Base-by-base conservation (phyloP, 1,140 invertebrate genomes). In the Nasonia longicornis region DNA sequence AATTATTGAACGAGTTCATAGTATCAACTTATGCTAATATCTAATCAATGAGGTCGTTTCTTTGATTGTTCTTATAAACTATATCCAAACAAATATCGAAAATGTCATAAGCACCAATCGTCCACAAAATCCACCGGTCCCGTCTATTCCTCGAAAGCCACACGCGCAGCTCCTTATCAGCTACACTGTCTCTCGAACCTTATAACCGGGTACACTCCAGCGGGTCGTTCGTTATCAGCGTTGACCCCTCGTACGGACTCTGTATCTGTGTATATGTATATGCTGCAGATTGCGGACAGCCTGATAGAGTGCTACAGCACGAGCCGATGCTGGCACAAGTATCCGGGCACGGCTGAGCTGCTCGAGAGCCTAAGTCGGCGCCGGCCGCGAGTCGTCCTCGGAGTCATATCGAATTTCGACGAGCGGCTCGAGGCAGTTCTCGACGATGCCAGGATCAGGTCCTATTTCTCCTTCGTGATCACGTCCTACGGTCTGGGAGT, bases 321-420 rank as follows among this genome's bases (percentile, higher is more conserved):
- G 2, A 89, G 90, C 4, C 91, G 92, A 69, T 95, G 93, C 86
- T 98, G 96, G 96, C 89, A 93, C 85, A 88, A 93, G 26, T 92
- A 93, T 84, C 92, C 94, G 58, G 95, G 94, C 7, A 91, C 93
- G 16, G 85, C 92, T 3, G 92, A 94, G 42, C 88, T 96, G 48
- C 90, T 98, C 1, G 87, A 93, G 45, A 91, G 92, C 81, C 86
- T 96, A 20, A 91, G 90, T 77, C 84, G 87, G 35, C 87, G 88
- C 29, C 87, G 87, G 31, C 87, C 87, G 26, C 85, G 89, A 64
- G 84, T 94, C 16, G 85, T 90, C 6, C 82, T 98, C 31, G 97
- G 96, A 22, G 93, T 97, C 0, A 94, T 98, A 83, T 97, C 96
- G 16, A 98, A 98, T 90, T 97, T 95, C 91, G 97, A 98, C 91